Evolutionary conservation across 2,113 vertebrate species (phyloP), one percentile per base, ranked within the genome.

Genomic region (Vulpes ferrilata): DNA sequence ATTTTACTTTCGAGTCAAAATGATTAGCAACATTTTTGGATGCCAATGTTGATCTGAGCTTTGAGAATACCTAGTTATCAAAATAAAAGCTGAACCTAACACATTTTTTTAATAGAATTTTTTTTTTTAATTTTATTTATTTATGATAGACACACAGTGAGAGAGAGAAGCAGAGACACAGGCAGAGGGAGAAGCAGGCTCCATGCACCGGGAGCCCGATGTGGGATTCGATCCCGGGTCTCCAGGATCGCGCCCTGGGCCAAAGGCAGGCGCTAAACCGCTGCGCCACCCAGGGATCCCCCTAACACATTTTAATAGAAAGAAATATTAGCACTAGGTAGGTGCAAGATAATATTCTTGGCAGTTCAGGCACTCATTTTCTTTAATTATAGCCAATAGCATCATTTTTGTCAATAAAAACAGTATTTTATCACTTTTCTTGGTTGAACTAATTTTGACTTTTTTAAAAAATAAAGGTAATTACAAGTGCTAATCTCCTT

Each of bases 401-500:
- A 98, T 90, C 10, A 78, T 90, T 96, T 94, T 38, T 95, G 30
- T 92, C 35, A 96, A 97, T 73, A 80, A 87, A 88, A 98, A 98
- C 43, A 43, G 19, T 87, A 94, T 94, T 98, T 97, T 92, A 82
- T 96, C 38, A 90, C 2, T 96, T 96, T 95, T 93, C 62, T 86
- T 82, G 2, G 9, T 85, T 91, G 69, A 98, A 98, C 76, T 97
- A 98, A 98, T 98, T 98, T 97, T 94, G 10, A 95, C 32, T 69
- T 76, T 96, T 93, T 97, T 96, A 35, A 35, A 35, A 90, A 97
- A 60, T 65, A 85, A 96, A 57, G 96, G 20, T 97, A 48, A 98
- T 96, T 97, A 80, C 88, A 97, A 97, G 65, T 87, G 80, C 96
- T 98, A 96, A 97, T 96, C 32, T 97, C 43, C 22, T 25, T 97